Base-by-base conservation (phyloP, 2,797 vertebrate species). In the Dermochelys coriacea region DNA sequence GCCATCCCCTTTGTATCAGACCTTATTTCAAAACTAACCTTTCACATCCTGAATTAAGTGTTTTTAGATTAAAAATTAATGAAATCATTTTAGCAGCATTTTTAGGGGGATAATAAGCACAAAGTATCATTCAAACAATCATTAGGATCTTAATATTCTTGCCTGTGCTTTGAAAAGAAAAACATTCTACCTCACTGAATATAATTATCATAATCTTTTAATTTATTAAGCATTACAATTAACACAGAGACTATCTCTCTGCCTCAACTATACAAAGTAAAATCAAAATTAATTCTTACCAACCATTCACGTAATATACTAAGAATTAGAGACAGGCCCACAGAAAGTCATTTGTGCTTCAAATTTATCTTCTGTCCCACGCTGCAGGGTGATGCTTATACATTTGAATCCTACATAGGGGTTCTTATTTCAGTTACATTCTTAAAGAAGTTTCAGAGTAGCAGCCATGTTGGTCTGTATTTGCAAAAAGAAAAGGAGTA, bases 61-160 rank as follows among this genome's bases (percentile, higher is more conserved):
- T 97, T 97, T 96, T 96, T 95, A 97, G 93, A 97, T 98, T 98
- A 98, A 98, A 97, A 97, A 97, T 96, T 95, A 97, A 96, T 97
- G 95, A 95, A 92, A 97, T 96, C 77, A 79, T 88, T 97, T 97
- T 95, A 97, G 86, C 89, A 93, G 85, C 80, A 89, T 59, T 88
- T 12, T 7, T 2, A 5, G 45, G 41, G 34, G 55, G 3, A 89
- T 91, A 94, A 94, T 78, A 97, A 92, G 49, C 47, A 92, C 74
- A 84, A 97, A 97, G 64, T 91, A 96, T 87, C 57, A 95, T 68
- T 51, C 78, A 91, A 86, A 87, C 11, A 45, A 59, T 93, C 82
- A 81, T 96, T 94, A 90, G 77, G 86, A 91, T 94, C 61, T 95
- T 96, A 88, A 95, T 82, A 89, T 95, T 80, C 77, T 82, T 82